These are phyloP conservation scores for Gari tellinella DNA, from an alignment of 2,888 invertebrate species.

Conservation along the genomic window DNA sequence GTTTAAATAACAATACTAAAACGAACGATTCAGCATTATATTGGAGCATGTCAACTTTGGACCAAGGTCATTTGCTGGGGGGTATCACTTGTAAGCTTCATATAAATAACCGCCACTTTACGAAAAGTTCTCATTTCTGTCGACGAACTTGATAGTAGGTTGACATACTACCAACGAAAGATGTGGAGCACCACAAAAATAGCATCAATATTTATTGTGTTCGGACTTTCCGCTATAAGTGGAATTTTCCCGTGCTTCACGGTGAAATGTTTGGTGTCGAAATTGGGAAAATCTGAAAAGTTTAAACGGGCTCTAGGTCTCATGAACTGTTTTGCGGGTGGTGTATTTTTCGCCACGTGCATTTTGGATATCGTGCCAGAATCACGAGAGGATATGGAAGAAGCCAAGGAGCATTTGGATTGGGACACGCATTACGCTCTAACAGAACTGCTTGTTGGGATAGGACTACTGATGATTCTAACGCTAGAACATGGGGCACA, in stretches of 20 bases:
- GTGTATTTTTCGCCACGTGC: too few relatives aligned
- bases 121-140: too few relatives aligned
- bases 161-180: too few relatives aligned
- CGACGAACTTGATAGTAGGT: too few relatives aligned
- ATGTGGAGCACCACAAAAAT: slow-evolving; percentile 46
- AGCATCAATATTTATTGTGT: slow-evolving; percentile 46
- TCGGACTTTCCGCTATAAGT: slow-evolving; percentile 54
- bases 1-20: too few relatives aligned
- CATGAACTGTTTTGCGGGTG: too few relatives aligned
- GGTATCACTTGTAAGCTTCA: too few relatives aligned
- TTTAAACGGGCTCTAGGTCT: slow-evolving; percentile 46
- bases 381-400: slow-evolving; percentile 77
- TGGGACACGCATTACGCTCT: slow-evolving; percentile 43
- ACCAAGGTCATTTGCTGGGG: too few relatives aligned
- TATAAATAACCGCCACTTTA: too few relatives aligned
- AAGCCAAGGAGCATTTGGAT: slow-evolving; percentile 35
- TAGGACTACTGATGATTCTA: slow-evolving; percentile 51
- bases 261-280: slow-evolving; percentile 33
- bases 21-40: too few relatives aligned
- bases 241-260: slow-evolving; percentile 50
- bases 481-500: slow-evolving; percentile 41
- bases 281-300: slow-evolving; percentile 18
- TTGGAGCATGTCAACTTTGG: too few relatives aligned
- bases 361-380: slow-evolving; percentile 83
- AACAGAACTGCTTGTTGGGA: slow-evolving; percentile 45